Evolutionary conservation across 2,113 vertebrate genomes (phyloP), one percentile per base, ranked within the genome.

Genomic region (Pterophyllum scalare): DNA sequence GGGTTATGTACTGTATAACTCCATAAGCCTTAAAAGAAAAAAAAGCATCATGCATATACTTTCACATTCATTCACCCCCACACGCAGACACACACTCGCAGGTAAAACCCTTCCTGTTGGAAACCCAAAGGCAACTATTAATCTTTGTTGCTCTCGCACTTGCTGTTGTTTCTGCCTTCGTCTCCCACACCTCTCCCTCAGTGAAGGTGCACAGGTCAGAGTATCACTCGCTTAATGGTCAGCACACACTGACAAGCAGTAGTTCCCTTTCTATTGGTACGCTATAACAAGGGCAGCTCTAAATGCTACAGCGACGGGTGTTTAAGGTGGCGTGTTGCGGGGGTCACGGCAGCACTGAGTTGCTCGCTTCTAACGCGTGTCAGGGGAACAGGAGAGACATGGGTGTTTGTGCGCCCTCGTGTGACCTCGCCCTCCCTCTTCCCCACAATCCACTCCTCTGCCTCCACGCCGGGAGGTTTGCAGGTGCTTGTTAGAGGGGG

Each of bases 41-140:
- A 6, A 33, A 49, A n/a, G n/a, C 35, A 35, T 7, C 54, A 49
- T 28, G 40, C 15, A 33, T 61, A n/a, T 38, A 80, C 56, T 65
- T 59, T 10, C 38, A 59, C 79, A 59, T 14, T 57, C 74, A 56
- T 61, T 43, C 74, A 75, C 43, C 6, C 61, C 67, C 60, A 77
- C 17, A 62, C 38, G 83, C n/a, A 54, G 49, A 80, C 20, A 79
- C 20, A 79, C 22, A 86, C 59, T 43, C 1, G 15, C 26, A 65
- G 76, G 59, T 38, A 72, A 79, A 87, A 75, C 19, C 46, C 26
- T 9, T 40, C 83, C 84, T 83, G 87, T 87, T 78, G 15, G 84
- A 83, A 84, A 77, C 75, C 83, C 93, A 93, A 93, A 89, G 70
- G 88, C 81, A 84, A 87, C 91, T 91, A 93, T 94, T 94, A 93